phyloP scores from a whole-genome alignment of 1,140 invertebrate genomes.

The Microvelia longipes region DNA sequence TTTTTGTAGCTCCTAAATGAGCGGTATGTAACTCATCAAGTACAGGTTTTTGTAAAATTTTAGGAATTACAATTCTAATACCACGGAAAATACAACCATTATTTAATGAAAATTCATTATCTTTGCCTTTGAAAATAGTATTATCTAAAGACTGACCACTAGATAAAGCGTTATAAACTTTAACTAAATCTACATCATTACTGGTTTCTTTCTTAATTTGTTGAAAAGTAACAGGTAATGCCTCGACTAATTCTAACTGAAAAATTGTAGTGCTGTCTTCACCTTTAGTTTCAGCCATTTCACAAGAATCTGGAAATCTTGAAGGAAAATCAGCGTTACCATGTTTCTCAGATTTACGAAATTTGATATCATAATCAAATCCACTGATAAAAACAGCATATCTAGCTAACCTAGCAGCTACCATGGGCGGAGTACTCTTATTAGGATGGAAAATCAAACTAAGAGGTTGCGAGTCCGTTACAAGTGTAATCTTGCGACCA shows the following conservation, averaged over 20 bases:
- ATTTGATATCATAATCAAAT: conserved; percentile 28
- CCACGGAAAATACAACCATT: background rate
- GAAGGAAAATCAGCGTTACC: conserved; percentile 24
- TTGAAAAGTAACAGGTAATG: too few species aligned
- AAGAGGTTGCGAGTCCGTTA: conserved; percentile 31
- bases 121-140: too few species aligned
- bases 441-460: conserved; percentile 29
- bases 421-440: background rate
- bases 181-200: too few species aligned
- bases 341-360: conserved; percentile 22
- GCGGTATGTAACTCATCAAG: conserved; percentile 15
- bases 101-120: background rate
- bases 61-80: conserved; percentile 10
- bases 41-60: background rate
- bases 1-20: conserved; percentile 22
- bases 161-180: too few species aligned
- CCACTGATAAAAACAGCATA: conserved; percentile 22
- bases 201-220: too few species aligned
- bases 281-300: too few species aligned
- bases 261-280: too few species aligned
- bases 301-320: conserved; percentile 15
- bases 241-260: background rate
- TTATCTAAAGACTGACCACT: too few species aligned
- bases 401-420: background rate
- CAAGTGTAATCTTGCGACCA: conserved; percentile 25